Evolutionary conservation across 2,888 invertebrate species (phyloP), one percentile per base, ranked within the genome.

Genomic region (Melieria omissa): DNA sequence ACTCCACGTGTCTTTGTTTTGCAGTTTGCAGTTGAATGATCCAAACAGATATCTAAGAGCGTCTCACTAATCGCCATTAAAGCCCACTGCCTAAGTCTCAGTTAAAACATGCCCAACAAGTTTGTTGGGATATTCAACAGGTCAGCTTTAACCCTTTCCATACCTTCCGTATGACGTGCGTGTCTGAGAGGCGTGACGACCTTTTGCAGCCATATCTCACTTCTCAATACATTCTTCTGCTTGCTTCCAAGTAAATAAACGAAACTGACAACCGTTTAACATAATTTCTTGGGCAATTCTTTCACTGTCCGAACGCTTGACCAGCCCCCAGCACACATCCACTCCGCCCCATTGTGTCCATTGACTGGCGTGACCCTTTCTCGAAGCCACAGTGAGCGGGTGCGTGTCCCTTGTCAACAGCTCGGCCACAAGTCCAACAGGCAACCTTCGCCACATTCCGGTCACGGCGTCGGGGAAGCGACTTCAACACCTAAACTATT

Each of bases 191-290:
- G 29, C 29, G 29, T 29, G 29, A 29, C 29, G 29, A 29, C 29
- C 29, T 29, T 29, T 29, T 29, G 29, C 29, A 29, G 29, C 29
- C 29, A 29, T 29, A 29, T 29, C 29, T 29, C 3, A 29, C 29
- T 29, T 29, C 29, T 29, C 29, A 29, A 29, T 3, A 29, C 29
- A 29, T 29, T 29, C 29, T 3, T 29, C 29, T 29, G 29, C 29
- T 29, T 29, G 29, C 29, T 29, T 29, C 61, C 9, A 54, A 42
- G 63, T 66, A 47, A n/a, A 42, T 45, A 9, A 45, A 14, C 44
- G 45, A 74, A 70, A 82, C 81, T 82, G 80, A 82, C 80, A 80
- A 82, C 78, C 80, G 78, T 80, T 82, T 81, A 83, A 77, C 80
- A 80, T 82, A 79, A 82, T 81, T 81, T 81, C 77, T 42, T 54